A percentile compares a stretch with the other conserved stretches of the same genome.
phyloP scores from a whole-genome alignment of 2,113 vertebrate genomes.

The Saccopteryx leptura region DNA sequence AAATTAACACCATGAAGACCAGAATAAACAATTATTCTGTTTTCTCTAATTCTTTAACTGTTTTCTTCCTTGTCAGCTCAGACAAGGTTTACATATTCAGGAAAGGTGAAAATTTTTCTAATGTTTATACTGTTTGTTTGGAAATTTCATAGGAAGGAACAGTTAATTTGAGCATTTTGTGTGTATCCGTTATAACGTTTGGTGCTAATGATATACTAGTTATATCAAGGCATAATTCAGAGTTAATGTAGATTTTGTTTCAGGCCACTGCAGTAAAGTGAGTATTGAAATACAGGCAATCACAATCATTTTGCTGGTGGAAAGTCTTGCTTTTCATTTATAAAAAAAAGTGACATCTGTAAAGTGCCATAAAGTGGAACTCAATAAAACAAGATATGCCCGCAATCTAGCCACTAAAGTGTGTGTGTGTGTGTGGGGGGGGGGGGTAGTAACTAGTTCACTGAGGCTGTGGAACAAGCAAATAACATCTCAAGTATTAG shows the following conservation, averaged over 20 bases:
- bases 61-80: constrained; percentile 17
- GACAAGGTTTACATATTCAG: not conserved
- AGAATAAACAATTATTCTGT: not conserved
- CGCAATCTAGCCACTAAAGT: not conserved
- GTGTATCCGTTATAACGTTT: not conserved
- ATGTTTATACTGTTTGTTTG: not conserved
- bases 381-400: not conserved
- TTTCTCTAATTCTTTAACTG: not conserved
- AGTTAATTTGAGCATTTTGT: not conserved
- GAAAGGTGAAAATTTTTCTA: not conserved
- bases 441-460: not conserved
- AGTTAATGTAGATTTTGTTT: not conserved
- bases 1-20: not conserved
- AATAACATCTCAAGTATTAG: not conserved
- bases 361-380: not conserved
- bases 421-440: no score
- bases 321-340: not conserved
- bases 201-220: not conserved
- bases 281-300: not conserved
- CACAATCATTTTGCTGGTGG: not conserved
- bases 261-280: not conserved
- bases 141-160: not conserved
- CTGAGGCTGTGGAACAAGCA: not conserved
- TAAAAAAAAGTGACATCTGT: not conserved
- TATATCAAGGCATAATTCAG: not conserved